Evolutionary conservation across 2,888 invertebrate genomes (phyloP).

Genomic region (Hedychridium roseum): DNA sequence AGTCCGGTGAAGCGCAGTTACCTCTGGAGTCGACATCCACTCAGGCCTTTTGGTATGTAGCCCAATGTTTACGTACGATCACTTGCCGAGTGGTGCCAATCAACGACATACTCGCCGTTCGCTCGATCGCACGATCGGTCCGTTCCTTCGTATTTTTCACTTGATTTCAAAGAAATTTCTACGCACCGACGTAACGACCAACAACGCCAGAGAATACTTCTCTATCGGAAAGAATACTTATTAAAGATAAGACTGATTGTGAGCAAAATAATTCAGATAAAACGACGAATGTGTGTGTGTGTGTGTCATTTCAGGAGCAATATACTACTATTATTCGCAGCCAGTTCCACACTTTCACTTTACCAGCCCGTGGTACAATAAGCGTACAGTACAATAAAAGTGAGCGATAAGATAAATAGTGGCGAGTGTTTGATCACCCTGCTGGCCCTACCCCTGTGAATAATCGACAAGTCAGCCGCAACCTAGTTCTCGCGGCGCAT

Average conservation of each 20-base stretch:
- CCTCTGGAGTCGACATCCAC: constrained; percentile 90
- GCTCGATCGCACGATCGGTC: too few species aligned
- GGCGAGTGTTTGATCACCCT: constrained; percentile 28
- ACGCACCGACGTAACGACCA: too few species aligned
- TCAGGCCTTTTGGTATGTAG: constrained; percentile 88
- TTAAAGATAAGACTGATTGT: too few species aligned
- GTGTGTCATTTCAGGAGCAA: constrained; percentile 56
- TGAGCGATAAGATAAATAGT: constrained; percentile 50
- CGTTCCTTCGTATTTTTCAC: too few species aligned
- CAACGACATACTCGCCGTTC: too few species aligned
- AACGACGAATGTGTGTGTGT: constrained; percentile 12
- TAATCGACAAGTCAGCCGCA: too few species aligned
- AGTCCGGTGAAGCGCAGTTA: constrained; percentile 91
- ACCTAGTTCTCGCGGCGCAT: too few species aligned
- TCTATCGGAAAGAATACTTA: too few species aligned
- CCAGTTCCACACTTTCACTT: constrained; percentile 62
- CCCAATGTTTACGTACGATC: too few species aligned
- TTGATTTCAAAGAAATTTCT: too few species aligned
- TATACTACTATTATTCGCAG: constrained; percentile 63
- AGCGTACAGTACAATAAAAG: constrained; percentile 53
- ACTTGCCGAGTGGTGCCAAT: too few species aligned
- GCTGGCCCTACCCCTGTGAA: neutral
- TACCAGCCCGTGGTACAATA: constrained; percentile 63
- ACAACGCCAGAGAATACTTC: too few species aligned
- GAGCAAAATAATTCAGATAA: constrained; percentile 23